Base-by-base conservation (phyloP, 2,113 vertebrate species). In the Sorex araneus region DNA sequence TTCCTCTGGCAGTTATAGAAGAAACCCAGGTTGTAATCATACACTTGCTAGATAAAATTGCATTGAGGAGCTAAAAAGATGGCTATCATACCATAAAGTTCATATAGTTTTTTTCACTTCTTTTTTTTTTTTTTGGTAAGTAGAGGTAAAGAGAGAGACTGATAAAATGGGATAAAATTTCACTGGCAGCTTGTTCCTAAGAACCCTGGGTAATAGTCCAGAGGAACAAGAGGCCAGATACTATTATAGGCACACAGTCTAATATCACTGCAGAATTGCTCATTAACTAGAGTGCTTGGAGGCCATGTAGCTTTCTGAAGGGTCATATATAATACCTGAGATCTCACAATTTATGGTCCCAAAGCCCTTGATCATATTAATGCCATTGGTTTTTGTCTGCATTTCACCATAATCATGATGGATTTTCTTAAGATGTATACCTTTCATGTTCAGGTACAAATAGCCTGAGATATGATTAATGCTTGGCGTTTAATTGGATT, bases 391-490 rank as follows among this genome's bases (percentile, higher is more conserved):
- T 94, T 95, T 15, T 92, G 73, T 67, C 25, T 85, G 0, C 75
- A 5, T 86, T 80, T 93, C 74, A 88, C 45, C 86, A 12, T 95
- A 95, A 94, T 94, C 80, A 82, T 92, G 89, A 96, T 92, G 63
- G 75, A 91, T 96, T 54, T 93, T 95, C 85, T n/a, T 94, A 95
- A 94, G 91, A 66, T 93, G 9, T 83, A 75, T 12, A 74, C 43
- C 50, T 94, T 94, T 95, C 3, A 40, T 95, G 34, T 77, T 87
- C 66, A 83, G 84, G 70, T 93, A 36, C 13, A 92, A 90, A 50
- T 5, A 74, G 1, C 0, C 76, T 83, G 87, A 96, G 12, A 90
- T 60, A 60, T 95, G 74, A 94, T 91, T 69, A 96, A 95, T 32
- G 0, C 23, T 60, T 94, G 79, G 60, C 73, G 90, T 45, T 92